Evolutionary conservation across 2,888 invertebrate genomes (phyloP), one percentile per base, ranked within the genome.

Genomic region (Chironomus riparius): DNA sequence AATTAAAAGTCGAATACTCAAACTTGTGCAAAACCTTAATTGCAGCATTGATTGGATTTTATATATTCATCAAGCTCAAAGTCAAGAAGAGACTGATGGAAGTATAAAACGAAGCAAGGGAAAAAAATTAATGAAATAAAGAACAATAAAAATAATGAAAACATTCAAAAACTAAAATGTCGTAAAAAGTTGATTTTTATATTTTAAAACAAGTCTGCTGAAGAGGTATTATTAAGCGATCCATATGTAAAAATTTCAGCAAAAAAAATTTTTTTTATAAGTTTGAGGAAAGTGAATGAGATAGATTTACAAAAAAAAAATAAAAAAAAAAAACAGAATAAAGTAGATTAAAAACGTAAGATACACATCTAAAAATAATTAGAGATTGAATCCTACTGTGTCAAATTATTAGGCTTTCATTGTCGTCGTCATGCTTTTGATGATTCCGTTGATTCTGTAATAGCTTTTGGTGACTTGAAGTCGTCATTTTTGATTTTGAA

Each of bases 401-500:
- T 74, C 74, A 74, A 24, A 68, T 74, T 68, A 74, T 47, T 21
- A 65, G 18, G 28, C 74, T 74, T 15, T 48, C 68, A 28, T 47
- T 68, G 65, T 65, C 74, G 7, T 68, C 73, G 13, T 65, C 56
- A 56, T 56, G n/a, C 18, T 56, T 56, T 18, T 18, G 62, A 12
- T 61, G 28, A 5, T 5, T 28, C 28, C 4, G 28, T 28, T 28
- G 28, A 24, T 24, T 2, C 2, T 24, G 22, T 24, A 5, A 28
- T 15, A 7, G 56, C 22, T n/a, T 56, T 38, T 38, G 38, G 10
- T 38, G 38, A 38, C 10, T 10, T 38, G 38, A 10, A 10, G 10
- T 38, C 38, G 38, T 38, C 22, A 2, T 3, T 21, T 15, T 38
- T 73, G 38, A 13, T 73, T 50, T 48, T 24, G 15, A 12, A 15